A percentile compares a stretch with the other conserved stretches of the same genome.
Evolutionary conservation across 2,888 invertebrate species (phyloP).

Genomic region (Zaprionus obscuricornis): DNA sequence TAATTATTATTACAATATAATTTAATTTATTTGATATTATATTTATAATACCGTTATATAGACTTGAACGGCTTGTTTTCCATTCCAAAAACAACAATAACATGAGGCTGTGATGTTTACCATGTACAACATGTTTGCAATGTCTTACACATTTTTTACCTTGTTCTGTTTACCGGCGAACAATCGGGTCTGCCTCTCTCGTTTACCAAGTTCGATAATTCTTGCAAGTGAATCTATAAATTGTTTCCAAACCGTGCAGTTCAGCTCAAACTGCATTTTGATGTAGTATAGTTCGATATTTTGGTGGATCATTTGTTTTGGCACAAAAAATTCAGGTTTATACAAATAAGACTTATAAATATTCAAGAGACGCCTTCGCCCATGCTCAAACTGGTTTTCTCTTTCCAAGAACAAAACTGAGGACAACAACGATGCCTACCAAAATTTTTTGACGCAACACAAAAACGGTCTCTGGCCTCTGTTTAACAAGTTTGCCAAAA

Average conservation of each 20-base stretch:
- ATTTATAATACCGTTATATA: constrained; percentile 21
- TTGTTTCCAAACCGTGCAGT: constrained; percentile 44
- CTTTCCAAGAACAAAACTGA: constrained; percentile 70
- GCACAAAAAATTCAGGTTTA: constrained; percentile 58
- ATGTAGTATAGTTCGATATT: constrained; percentile 27
- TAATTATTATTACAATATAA: neutral
- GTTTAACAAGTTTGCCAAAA: constrained; percentile 72
- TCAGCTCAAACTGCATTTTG: constrained; percentile 44
- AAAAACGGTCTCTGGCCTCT: constrained; percentile 74
- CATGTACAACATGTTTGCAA: constrained; percentile 51
- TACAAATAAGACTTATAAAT: constrained; percentile 54
- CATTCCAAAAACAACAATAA: constrained; percentile 46
- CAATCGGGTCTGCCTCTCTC: constrained; percentile 30
- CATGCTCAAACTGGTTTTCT: constrained; percentile 66
- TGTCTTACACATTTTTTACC: constrained; percentile 2
- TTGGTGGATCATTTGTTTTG: constrained; percentile 8
- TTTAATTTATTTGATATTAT: constrained; percentile 13
- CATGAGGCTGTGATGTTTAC: constrained; percentile 36
- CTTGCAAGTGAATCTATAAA: constrained; percentile 21
- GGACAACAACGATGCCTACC: constrained; percentile 54
- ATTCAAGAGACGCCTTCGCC: constrained; percentile 54
- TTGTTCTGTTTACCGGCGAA: constrained; percentile 8
- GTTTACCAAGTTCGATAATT: constrained; percentile 46
- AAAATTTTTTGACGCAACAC: constrained; percentile 67
- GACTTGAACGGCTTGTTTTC: constrained; percentile 54